Conservation (phyloP, 2,888 invertebrate species). For the Zele albiditarsus region DNA sequence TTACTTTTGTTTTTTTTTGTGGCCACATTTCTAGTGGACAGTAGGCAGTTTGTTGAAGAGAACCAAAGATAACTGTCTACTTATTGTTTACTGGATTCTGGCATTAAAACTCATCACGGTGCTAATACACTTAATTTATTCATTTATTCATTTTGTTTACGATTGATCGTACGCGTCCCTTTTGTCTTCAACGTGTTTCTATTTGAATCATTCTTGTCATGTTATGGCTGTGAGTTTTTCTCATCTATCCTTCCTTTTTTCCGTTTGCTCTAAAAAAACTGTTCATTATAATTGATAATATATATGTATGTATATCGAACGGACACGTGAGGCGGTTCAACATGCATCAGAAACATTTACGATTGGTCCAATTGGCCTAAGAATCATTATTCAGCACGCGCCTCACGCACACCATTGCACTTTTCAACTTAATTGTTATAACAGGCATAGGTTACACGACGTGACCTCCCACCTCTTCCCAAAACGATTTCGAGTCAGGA, state of each 20-base stretch:
- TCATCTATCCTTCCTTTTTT: neutral
- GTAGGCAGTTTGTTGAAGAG: neutral
- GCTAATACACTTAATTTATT: neutral
- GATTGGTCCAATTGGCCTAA: constrained; percentile 68
- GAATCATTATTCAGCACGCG: constrained; percentile 57
- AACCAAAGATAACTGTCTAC: neutral
- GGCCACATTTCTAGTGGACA: neutral
- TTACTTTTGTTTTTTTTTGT: neutral
- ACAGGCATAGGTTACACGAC: constrained; percentile 66
- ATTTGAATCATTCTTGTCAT: neutral
- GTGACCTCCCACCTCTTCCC: constrained; percentile 38
- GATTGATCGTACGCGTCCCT: neutral
- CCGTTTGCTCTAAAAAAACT: neutral
- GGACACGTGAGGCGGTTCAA: constrained; percentile 11
- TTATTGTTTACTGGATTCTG: neutral
- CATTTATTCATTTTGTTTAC: neutral
- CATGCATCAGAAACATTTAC: constrained; percentile 61
- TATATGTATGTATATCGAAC: constrained; percentile 4
- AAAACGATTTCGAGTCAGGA: constrained; percentile 62
- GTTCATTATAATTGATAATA: constrained; percentile 1
- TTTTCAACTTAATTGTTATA: constrained; percentile 68
- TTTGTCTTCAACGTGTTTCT: neutral
- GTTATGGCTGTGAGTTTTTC: neutral
- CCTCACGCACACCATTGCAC: constrained; percentile 70
- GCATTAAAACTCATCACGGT: neutral